These are phyloP conservation scores for Serinus canaria DNA, from an alignment of 2,113 vertebrate species.

Conservation along the genomic window DNA sequence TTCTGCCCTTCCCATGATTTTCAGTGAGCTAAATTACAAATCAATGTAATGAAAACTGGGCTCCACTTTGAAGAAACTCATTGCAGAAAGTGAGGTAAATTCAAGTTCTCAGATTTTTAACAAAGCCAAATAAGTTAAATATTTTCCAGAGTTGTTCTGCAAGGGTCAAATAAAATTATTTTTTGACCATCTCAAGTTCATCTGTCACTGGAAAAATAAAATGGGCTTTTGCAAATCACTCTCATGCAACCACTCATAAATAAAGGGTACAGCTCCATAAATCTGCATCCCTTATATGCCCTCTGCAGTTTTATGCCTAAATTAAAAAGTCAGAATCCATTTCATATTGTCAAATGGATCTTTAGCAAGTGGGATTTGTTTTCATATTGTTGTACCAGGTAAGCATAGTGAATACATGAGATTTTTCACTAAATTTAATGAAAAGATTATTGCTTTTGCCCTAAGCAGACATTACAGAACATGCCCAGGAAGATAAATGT, in stretches of 20 bases:
- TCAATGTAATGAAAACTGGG: neutral
- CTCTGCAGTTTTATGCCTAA: slow-evolving; percentile 15
- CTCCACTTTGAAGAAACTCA: neutral
- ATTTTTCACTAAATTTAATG: slow-evolving; percentile 68
- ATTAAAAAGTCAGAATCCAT: slow-evolving; percentile 57
- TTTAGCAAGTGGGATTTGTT: slow-evolving; percentile 61
- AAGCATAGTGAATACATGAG: slow-evolving; percentile 50
- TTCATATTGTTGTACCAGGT: slow-evolving; percentile 46
- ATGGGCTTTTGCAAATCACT: neutral
- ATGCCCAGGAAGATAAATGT: slow-evolving; percentile 63
- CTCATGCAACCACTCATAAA: slow-evolving; percentile 12
- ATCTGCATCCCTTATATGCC: neutral
- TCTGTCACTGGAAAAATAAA: neutral
- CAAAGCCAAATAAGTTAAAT: neutral
- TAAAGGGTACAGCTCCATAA: neutral
- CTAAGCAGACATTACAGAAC: slow-evolving; percentile 59
- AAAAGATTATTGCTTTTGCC: slow-evolving; percentile 68
- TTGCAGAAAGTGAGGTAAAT: neutral
- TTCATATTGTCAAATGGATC: slow-evolving; percentile 57
- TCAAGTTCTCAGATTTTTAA: neutral
- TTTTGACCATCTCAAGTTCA: neutral
- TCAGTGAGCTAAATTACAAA: neutral
- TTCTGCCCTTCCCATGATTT: neutral
- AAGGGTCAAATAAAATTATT: neutral
- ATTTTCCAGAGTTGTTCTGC: neutral